These are phyloP conservation scores for Haemorhous mexicanus DNA, from an alignment of 2,113 vertebrate species.

Conservation along the genomic window DNA sequence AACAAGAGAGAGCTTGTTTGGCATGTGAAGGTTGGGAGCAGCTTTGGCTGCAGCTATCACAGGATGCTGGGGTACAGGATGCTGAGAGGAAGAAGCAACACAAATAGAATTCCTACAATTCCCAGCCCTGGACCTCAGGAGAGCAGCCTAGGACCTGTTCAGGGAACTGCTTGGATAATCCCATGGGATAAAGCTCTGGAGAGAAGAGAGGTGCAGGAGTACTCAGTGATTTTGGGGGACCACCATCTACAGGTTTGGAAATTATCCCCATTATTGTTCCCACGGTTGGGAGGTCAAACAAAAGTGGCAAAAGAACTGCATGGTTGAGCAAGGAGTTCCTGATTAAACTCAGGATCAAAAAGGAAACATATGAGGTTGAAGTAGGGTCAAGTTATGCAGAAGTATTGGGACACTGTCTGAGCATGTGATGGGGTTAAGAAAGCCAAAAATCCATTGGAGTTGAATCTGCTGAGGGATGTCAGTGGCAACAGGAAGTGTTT, in stretches of 20 bases:
- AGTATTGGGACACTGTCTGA: background rate
- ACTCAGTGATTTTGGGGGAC: background rate
- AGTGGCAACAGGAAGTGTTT: background rate
- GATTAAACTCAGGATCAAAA: background rate
- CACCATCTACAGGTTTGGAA: background rate
- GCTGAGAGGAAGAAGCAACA: background rate
- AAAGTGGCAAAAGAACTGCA: background rate
- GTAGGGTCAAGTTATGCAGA: background rate
- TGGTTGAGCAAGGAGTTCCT: background rate
- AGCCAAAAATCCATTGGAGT: background rate
- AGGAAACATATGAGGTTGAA: background rate
- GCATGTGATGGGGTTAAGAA: background rate
- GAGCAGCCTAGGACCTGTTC: background rate
- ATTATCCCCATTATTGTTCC: background rate
- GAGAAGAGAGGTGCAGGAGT: background rate
- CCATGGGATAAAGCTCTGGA: background rate
- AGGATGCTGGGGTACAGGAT: background rate
- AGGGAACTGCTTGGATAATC: background rate
- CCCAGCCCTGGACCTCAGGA: background rate
- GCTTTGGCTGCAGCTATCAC: background rate
- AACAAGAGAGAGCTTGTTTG: background rate
- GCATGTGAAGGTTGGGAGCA: background rate
- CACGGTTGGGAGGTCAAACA: background rate
- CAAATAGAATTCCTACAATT: background rate
- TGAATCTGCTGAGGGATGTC: background rate